Conservation (phyloP, 2,888 invertebrate species). For the Parnassius glacialis region DNA sequence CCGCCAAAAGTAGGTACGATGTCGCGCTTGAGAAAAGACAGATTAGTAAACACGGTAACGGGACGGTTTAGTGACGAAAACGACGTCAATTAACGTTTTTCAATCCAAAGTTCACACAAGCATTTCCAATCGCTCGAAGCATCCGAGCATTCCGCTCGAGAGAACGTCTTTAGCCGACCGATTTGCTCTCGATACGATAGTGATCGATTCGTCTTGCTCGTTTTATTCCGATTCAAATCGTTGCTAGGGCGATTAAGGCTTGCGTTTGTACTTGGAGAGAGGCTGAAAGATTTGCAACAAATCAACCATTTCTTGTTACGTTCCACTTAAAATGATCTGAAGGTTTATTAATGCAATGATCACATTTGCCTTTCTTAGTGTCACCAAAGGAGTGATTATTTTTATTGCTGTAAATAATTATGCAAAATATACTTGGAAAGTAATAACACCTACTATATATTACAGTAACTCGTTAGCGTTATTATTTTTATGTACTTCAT, state of each 20-base stretch:
- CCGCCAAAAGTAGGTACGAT: slow-evolving; percentile 49
- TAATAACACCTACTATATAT: no score
- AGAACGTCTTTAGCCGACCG: slow-evolving; percentile 72
- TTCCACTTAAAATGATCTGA: neutral
- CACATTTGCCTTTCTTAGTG: no score
- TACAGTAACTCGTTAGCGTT: no score
- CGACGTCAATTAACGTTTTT: slow-evolving; percentile 75
- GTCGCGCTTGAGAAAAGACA: slow-evolving; percentile 52
- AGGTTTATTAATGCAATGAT: neutral
- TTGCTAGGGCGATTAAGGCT: slow-evolving; percentile 72
- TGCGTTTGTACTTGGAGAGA: slow-evolving; percentile 47
- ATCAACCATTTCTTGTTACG: slow-evolving; percentile 23
- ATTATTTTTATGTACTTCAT: slow-evolving; percentile 12
- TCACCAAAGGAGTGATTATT: no score
- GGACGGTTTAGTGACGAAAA: slow-evolving; percentile 66
- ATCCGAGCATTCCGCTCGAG: slow-evolving; percentile 61
- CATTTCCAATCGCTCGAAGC: slow-evolving; percentile 67
- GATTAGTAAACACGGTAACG: slow-evolving; percentile 64
- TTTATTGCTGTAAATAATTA: no score
- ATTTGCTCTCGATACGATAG: slow-evolving; percentile 74
- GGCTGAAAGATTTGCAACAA: slow-evolving; percentile 46
- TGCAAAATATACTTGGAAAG: no score
- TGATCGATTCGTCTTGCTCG: slow-evolving; percentile 73
- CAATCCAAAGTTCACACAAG: slow-evolving; percentile 60
- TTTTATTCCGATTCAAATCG: slow-evolving; percentile 75